phyloP scores from a whole-genome alignment of 2,888 invertebrate genomes.

The Apamea monoglypha region DNA sequence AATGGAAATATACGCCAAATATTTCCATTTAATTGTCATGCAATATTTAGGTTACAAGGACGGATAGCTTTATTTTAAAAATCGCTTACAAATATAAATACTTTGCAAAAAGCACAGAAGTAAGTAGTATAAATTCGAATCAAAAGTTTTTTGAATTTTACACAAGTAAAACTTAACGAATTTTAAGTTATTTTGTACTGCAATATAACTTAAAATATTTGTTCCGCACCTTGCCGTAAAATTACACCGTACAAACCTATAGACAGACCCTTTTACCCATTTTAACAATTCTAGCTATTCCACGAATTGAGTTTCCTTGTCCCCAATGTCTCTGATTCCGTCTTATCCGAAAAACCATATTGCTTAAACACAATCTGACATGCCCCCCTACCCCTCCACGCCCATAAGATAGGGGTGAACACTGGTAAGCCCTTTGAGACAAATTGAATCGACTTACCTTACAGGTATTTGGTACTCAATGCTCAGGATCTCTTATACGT shows the following conservation, averaged over 20 bases:
- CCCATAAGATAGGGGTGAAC: slow-evolving; percentile 41
- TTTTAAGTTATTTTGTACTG: not conserved
- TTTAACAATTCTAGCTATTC: not conserved
- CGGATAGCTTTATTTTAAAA: too few species aligned
- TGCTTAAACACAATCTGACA: slow-evolving; percentile 53
- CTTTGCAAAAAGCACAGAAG: not conserved
- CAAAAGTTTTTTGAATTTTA: not conserved
- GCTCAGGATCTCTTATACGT: slow-evolving; percentile 34
- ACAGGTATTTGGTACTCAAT: slow-evolving; percentile 52
- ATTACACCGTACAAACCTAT: not conserved
- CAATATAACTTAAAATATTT: not conserved
- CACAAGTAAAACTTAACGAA: not conserved
- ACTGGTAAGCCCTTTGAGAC: slow-evolving; percentile 64
- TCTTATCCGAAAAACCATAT: slow-evolving; percentile 40
- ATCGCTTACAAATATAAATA: not conserved
- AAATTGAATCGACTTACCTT: slow-evolving; percentile 70
- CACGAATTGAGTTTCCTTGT: slow-evolving; percentile 8
- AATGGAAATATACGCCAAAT: not conserved
- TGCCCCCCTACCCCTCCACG: slow-evolving; percentile 10
- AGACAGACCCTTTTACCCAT: not conserved
- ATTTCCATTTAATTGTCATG: not conserved
- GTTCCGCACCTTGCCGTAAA: too few species aligned
- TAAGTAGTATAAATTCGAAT: not conserved
- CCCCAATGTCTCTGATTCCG: slow-evolving; percentile 11
- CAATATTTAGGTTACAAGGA: not conserved